Evolutionary conservation across 1,140 invertebrate genomes (phyloP).

Genomic region (Eufriesea mexicana): DNA sequence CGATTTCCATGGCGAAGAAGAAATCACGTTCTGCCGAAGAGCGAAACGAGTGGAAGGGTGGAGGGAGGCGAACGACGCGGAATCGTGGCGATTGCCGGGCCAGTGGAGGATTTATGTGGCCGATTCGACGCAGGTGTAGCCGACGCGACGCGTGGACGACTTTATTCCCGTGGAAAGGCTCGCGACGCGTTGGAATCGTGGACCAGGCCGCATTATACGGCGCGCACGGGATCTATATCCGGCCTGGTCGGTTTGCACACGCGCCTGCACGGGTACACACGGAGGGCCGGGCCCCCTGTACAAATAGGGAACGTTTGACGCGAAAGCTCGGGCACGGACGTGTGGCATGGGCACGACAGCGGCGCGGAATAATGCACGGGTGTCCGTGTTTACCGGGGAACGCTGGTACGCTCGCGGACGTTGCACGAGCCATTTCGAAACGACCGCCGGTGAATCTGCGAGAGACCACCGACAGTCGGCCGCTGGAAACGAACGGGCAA

Average conservation of each 20-base stretch:
- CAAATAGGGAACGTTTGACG: slow-evolving; percentile 41
- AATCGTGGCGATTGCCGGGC: neutral
- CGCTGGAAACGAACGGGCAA: neutral
- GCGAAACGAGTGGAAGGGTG: too few species aligned
- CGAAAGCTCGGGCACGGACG: slow-evolving; percentile 19
- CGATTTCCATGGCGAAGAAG: too few species aligned
- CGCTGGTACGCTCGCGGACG: slow-evolving; percentile 4
- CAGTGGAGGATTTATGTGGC: neutral
- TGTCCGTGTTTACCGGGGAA: slow-evolving; percentile 44
- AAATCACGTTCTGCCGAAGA: too few species aligned
- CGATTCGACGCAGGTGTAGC: slow-evolving; percentile 8
- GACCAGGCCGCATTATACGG: slow-evolving; percentile 23
- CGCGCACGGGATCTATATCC: slow-evolving; percentile 37
- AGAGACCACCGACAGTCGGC: neutral
- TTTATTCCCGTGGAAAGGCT: slow-evolving; percentile 22
- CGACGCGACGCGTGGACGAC: neutral
- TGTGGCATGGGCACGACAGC: slow-evolving; percentile 3
- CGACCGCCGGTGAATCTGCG: slow-evolving; percentile 16
- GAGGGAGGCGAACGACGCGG: too few species aligned
- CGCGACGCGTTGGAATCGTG: slow-evolving; percentile 12
- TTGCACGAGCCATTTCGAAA: slow-evolving; percentile 33
- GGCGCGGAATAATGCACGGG: slow-evolving; percentile 46
- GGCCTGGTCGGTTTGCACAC: slow-evolving; percentile 21
- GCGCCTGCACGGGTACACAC: slow-evolving; percentile 42
- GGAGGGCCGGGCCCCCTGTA: neutral